A percentile compares a stretch with the other conserved stretches of the same genome.
Conservation (phyloP, 2,888 invertebrate species). For the Erannis defoliaria region DNA sequence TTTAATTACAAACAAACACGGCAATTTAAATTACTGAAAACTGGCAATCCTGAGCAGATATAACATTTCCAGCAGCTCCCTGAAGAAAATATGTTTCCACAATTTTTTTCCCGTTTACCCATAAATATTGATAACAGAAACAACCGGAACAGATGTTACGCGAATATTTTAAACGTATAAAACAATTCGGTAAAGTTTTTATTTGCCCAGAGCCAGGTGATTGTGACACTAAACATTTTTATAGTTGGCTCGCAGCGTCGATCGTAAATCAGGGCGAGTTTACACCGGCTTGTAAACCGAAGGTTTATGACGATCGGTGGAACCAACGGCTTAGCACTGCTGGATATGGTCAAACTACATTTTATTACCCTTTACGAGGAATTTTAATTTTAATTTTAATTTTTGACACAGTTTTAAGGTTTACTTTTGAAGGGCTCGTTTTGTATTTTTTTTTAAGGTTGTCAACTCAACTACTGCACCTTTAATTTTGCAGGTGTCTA, state of each 20-base stretch:
- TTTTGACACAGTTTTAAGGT: no score
- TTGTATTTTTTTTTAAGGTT: no score
- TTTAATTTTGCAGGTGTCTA: no score
- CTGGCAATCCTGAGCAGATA: no score
- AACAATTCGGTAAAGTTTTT: constrained; percentile 44
- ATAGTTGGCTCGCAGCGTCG: constrained; percentile 56
- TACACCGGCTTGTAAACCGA: constrained; percentile 62
- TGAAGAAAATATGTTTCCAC: neutral
- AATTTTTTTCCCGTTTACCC: constrained; percentile 28
- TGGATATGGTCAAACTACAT: constrained; percentile 26
- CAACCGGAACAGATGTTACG: constrained; percentile 25
- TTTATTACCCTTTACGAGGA: no score
- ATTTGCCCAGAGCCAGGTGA: constrained; percentile 55
- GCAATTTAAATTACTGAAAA: no score
- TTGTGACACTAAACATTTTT: constrained; percentile 70
- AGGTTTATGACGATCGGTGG: constrained; percentile 51
- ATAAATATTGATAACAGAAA: constrained; percentile 30
- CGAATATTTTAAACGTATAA: constrained; percentile 46
- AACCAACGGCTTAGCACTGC: constrained; percentile 34
- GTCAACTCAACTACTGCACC: no score
- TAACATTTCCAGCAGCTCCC: neutral
- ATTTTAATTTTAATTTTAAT: no score
- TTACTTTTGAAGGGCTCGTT: no score
- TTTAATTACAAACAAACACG: no score
- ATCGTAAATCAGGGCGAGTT: constrained; percentile 69